Evolutionary conservation across 2,113 vertebrate species (phyloP), one percentile per base, ranked within the genome.

Genomic region (Archilochus colubris): DNA sequence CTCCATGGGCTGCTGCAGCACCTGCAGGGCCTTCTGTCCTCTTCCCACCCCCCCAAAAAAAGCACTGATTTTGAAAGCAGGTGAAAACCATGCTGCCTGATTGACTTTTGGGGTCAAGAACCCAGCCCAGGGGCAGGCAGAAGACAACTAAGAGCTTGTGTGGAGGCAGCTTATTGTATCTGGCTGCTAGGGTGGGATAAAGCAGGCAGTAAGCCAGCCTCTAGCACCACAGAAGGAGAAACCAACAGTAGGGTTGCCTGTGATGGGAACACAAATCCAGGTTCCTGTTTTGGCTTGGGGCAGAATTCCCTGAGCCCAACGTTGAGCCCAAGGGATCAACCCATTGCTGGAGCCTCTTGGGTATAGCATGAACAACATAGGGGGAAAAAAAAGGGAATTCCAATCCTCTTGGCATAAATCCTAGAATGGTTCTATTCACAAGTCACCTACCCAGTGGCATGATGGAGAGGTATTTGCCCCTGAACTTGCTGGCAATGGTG

Each of bases 401-500:
- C 2, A 1, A 20, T 12, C 18, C 27, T 30, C 57, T 4, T 2
- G 0, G 33, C 6, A 40, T 13, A 40, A 40, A 40, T 40, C 40
- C 40, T 40, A 40, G 40, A 40, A 40, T 40, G 40, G 12, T 40
- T 40, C 40, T 40, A 40, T 40, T 40, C 40, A 2, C 9, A 3
- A 7, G 19, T 55, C 31, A 94, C 98, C 98, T 97, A 99, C 99
- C 99, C 87, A 99, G 98, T 4, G 99, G 99, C 99, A 99, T 99
- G 95, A 99, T 99, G 93, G 99, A 99, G 97, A 99, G 98, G 97
- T 99, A 99, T 98, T 99, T 99, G 86, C 99, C 99, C 87, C 99
- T 98, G 97, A 99, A 99, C 97, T 99, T 99, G 99, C 99, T 99
- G 95, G 99, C 98, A 5, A 99, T 99, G 69, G 99, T 99, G 98